Conservation (phyloP, 2,888 invertebrate species). For the Tigriopus californicus region DNA sequence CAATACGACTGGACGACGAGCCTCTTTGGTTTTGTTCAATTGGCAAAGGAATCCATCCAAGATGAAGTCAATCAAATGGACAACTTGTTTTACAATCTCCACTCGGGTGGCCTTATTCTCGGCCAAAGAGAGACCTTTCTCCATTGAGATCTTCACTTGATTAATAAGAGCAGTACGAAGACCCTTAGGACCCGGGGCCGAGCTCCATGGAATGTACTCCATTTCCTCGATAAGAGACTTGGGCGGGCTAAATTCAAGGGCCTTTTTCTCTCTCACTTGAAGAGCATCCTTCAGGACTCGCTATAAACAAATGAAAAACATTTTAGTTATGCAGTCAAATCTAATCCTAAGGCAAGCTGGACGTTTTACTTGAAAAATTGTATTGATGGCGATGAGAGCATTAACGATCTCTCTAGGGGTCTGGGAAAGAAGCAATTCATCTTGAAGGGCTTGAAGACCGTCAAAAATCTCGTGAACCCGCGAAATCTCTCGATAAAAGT, state of each 20-base stretch:
- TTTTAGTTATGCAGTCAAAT: too few relatives aligned
- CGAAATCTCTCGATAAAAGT: constrained; percentile 51
- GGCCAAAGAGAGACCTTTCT: constrained; percentile 24
- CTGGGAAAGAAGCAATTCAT: constrained; percentile 40
- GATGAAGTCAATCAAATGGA: constrained; percentile 48
- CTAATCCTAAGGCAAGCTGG: too few relatives aligned
- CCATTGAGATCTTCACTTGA: constrained; percentile 22
- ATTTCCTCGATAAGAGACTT: constrained; percentile 19
- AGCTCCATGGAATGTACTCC: constrained; percentile 58
- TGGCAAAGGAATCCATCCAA: constrained; percentile 51
- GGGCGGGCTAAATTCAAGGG: constrained; percentile 18
- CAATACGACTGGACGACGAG: constrained; percentile 28
- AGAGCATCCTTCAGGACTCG: constrained; percentile 45
- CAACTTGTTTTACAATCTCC: constrained; percentile 45
- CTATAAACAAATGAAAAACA: constrained; percentile 27
- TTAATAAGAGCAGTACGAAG: constrained; percentile 25
- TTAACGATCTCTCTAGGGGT: constrained; percentile 37
- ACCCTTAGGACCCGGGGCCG: constrained; percentile 38
- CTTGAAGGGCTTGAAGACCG: constrained; percentile 39
- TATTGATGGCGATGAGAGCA: constrained; percentile 37
- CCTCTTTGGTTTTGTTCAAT: constrained; percentile 38
- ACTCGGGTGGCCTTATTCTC: constrained; percentile 37
- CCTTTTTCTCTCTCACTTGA: constrained; percentile 25
- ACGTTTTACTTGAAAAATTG: constrained; percentile 35
- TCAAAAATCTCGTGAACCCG: constrained; percentile 44